These are phyloP conservation scores for Orchesella flavescens DNA, from an alignment of 2,888 invertebrate genomes.

Conservation along the genomic window DNA sequence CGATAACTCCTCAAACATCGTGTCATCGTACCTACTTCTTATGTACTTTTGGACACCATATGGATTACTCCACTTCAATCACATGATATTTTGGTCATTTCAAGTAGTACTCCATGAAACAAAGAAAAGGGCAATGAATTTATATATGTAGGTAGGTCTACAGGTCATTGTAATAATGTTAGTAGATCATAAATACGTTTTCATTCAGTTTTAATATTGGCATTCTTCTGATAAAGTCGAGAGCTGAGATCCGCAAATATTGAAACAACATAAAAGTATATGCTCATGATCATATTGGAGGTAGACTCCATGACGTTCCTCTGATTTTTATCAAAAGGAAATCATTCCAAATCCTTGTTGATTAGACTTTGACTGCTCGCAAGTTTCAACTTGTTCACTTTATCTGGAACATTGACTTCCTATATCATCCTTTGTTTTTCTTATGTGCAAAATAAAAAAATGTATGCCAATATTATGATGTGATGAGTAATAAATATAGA, in stretches of 20 bases:
- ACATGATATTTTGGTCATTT: background rate
- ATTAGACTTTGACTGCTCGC: background rate
- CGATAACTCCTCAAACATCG: too few relatives aligned
- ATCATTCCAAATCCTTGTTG: too few relatives aligned
- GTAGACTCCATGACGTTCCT: background rate
- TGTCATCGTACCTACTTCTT: too few relatives aligned
- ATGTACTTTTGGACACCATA: too few relatives aligned
- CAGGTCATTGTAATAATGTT: slow-evolving; percentile 1
- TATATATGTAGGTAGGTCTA: background rate
- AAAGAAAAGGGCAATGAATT: background rate
- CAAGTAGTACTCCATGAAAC: background rate
- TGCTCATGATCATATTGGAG: background rate
- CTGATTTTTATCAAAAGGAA: background rate
- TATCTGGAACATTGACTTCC: background rate
- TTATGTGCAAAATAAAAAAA: too few relatives aligned
- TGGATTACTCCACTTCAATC: too few relatives aligned
- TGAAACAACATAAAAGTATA: too few relatives aligned
- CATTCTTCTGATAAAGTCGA: too few relatives aligned
- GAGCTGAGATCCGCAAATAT: too few relatives aligned
- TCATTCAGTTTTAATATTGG: background rate
- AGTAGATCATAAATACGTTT: background rate
- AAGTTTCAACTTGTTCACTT: slow-evolving; percentile 1
- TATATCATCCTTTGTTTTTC: background rate
- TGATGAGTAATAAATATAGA: background rate
- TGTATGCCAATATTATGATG: background rate